Conservation (phyloP, 2,797 vertebrate genomes). For the Margarornis squamiger region DNA sequence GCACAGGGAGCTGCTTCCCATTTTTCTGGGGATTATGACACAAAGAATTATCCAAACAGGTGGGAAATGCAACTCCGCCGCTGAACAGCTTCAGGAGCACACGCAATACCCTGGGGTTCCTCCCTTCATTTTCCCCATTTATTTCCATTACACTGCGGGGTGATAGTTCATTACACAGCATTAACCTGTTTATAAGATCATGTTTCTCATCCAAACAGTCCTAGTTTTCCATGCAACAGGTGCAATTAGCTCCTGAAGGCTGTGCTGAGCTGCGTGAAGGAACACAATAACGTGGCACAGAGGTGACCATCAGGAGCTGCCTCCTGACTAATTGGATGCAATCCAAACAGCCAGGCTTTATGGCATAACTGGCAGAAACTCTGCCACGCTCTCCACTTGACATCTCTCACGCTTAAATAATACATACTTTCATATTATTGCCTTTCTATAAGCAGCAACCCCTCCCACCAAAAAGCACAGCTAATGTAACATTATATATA, state of each 20-base stretch:
- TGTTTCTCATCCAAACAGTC: constrained; percentile 37
- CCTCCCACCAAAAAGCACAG: background rate
- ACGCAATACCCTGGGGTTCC: background rate
- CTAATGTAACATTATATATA: accelerated
- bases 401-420: background rate
- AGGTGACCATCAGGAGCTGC: constrained; percentile 47
- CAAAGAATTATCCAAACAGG: background rate
- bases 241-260: constrained; percentile 41
- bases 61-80: background rate
- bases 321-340: background rate
- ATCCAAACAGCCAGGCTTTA: constrained; percentile 2
- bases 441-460: accelerated
- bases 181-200: constrained; percentile 57
- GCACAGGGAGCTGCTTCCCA: background rate
- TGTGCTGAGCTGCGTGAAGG: constrained; percentile 21
- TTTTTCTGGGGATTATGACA: background rate
- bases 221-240: constrained; percentile 35
- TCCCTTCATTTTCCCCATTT: constrained; percentile 14
- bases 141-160: constrained; percentile 51
- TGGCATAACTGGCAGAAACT: background rate
- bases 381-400: background rate
- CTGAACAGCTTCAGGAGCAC: background rate
- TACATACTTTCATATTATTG: background rate
- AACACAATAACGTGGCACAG: constrained; percentile 1
- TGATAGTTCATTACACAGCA: constrained; percentile 62